Evolutionary conservation across 2,888 invertebrate genomes (phyloP).

Genomic region (Callimorpha dominula): DNA sequence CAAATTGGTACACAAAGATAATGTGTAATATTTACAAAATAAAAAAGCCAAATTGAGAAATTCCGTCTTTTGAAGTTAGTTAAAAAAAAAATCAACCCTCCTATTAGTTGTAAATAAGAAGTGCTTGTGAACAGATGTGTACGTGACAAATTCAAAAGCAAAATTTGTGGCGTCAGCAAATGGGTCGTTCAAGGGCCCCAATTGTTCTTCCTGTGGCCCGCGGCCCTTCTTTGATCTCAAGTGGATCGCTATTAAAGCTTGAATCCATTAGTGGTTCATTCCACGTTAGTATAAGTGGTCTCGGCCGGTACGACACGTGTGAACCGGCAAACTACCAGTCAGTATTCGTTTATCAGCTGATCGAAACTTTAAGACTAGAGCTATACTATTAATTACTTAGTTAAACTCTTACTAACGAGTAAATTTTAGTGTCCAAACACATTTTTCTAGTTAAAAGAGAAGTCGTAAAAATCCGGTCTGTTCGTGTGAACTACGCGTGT

Average conservation of each 20-base stretch:
- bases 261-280: slow-evolving; percentile 68
- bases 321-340: slow-evolving; percentile 47
- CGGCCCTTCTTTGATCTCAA: slow-evolving; percentile 67
- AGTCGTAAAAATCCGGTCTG: background rate
- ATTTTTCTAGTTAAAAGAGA: background rate
- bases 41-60: background rate
- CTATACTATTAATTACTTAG: background rate
- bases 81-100: slow-evolving; percentile 18
- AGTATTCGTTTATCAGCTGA: slow-evolving; percentile 21
- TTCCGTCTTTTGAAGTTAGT: background rate
- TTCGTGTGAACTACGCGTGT: too few relatives aligned
- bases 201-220: slow-evolving; percentile 62
- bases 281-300: slow-evolving; percentile 63
- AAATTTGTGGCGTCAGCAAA: slow-evolving; percentile 41
- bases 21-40: background rate
- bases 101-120: slow-evolving; percentile 23
- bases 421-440: background rate
- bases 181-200: slow-evolving; percentile 53
- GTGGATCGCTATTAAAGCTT: slow-evolving; percentile 66
- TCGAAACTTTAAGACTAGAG: background rate
- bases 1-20: background rate
- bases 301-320: slow-evolving; percentile 43
- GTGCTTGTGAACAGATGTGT: slow-evolving; percentile 32
- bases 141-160: slow-evolving; percentile 49
- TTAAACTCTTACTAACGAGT: background rate